Base-by-base conservation (phyloP, 2,888 invertebrate genomes). In the Polymixis lichenea region DNA sequence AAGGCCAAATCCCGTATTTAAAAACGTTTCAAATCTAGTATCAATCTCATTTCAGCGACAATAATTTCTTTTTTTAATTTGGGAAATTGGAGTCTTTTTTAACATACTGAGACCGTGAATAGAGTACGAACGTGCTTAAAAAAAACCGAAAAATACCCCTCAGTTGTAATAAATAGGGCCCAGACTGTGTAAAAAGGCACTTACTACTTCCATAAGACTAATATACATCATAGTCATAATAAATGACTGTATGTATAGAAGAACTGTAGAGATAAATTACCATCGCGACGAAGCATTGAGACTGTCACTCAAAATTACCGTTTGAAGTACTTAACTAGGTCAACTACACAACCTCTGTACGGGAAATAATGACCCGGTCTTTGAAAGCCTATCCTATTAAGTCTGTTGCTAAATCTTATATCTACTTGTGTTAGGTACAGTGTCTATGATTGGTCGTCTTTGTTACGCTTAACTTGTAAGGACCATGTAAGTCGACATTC, bases 261-360 rank as follows among this genome's bases (percentile, higher is more conserved):
- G 61, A 78, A 43, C 43, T 15, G 53, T 46, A 15, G 38, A 38
- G 62, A 84, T 38, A 69, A 66, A 71, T 71, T 22, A 60, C 64
- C 28, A 17, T 32, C 4, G 53, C 38, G 53, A 67, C 25, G 32
- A 32, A 70, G 38, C 51, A 71, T 62, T 66, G 68, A 56, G 68
- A 11, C 15, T 69, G 79, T 56, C 84, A 72, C 25, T 84, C 49
- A 51, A 60, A 72, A 72, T 83, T 71, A 83, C 49, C 78, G 71
- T 60, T 80, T 25, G 43, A 67, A 65, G 67, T 75, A 56, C 76
- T 11, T 66, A 62, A 55, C 58, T 83, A 62, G 83, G 69, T 78
- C 82, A 49, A 15, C 82, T 61, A 19, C n/a, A 68, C 69, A 58
- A 58, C 66, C 53, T 82, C 77, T 43, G 62, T 53, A 56, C 8